Conservation (phyloP, 1,140 invertebrate species). For the Drosophila triauraria region DNA sequence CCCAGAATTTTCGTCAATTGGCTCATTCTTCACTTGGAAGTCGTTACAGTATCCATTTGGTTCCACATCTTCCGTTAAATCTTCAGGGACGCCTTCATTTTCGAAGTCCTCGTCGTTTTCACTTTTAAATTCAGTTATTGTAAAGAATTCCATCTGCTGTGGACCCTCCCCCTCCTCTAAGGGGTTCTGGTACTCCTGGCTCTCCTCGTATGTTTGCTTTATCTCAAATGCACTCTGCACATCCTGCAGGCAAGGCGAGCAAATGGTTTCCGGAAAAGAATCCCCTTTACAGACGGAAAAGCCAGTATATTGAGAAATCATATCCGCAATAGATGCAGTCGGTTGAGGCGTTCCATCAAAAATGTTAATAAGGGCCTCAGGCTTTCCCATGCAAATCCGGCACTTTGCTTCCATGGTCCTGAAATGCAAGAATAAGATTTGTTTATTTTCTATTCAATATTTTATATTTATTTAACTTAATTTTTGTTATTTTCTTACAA, state of each 20-base stretch:
- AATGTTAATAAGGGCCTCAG: neutral
- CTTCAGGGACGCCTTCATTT: neutral
- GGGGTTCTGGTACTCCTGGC: neutral
- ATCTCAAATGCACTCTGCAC: neutral
- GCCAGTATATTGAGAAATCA: conserved; percentile 8
- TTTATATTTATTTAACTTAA: neutral
- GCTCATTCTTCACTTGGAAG: conserved; percentile 6
- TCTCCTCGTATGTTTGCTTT: neutral
- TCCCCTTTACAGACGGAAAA: neutral
- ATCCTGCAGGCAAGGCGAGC: conserved; percentile 7
- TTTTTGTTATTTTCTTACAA: neutral
- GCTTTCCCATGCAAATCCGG: conserved; percentile 1
- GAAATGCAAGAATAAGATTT: neutral
- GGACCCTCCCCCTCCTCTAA: neutral
- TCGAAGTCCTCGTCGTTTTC: neutral
- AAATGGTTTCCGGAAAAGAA: neutral
- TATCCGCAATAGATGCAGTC: neutral
- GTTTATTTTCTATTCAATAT: neutral
- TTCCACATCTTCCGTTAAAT: neutral
- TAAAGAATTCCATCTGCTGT: neutral
- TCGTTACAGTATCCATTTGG: neutral
- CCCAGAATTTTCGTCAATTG: neutral
- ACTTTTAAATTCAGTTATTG: conserved; percentile 12
- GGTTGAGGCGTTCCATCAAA: neutral
- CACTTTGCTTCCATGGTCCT: conserved; percentile 8